Base-by-base conservation (phyloP, 2,888 invertebrate species). In the Nemurella pictetii region DNA sequence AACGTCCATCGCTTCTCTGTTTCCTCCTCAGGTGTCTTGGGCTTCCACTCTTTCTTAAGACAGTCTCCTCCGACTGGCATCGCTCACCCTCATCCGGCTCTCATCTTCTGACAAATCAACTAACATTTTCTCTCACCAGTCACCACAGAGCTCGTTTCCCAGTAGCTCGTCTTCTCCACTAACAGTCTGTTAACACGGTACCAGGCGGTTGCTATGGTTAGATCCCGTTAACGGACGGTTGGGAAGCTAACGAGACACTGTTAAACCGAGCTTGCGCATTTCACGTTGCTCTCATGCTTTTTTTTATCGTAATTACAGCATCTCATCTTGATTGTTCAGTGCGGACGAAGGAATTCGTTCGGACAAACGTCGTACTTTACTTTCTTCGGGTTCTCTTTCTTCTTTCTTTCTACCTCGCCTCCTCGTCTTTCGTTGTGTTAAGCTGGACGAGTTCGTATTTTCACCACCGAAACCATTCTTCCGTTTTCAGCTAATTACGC, bases 1-100 rank as follows among this genome's bases (percentile, higher is more conserved):
- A 85, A 85, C 84, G 74, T 84, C 32, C 74, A 73, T 77, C 72
- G 30, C 12, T 12, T 55, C 55, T 55, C 55, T 55, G 55, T 85
- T 77, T 81, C 83, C 30, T 80, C 32, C 27, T 81, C 36, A 85
- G 82, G 81, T 72, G 32, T 83, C 72, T 55, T 27, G 74, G 80
- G 29, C 80, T 83, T 9, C n/a, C n/a, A 26, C 73, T 74, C 25
- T 30, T 4, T 81, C 12, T 28, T 75, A 73, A 74, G 26, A 75
- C 26, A n/a, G 28, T n/a, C 0, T 20, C 26, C 75, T 28, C 28
- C 26, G 26, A 82, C 25, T 27, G 20, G 29, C 29, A n/a, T 78
- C 35, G 32, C 78, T 30, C 35, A 28, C 83, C 25, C 75, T 73
- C 83, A 73, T 85, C n/a, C n/a, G n/a, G n/a, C n/a, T n/a, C 26